Percentiles rank a stretch among this genome's conserved stretches.
Conservation (phyloP, 2,113 vertebrate species). For the Origma solitaria region DNA sequence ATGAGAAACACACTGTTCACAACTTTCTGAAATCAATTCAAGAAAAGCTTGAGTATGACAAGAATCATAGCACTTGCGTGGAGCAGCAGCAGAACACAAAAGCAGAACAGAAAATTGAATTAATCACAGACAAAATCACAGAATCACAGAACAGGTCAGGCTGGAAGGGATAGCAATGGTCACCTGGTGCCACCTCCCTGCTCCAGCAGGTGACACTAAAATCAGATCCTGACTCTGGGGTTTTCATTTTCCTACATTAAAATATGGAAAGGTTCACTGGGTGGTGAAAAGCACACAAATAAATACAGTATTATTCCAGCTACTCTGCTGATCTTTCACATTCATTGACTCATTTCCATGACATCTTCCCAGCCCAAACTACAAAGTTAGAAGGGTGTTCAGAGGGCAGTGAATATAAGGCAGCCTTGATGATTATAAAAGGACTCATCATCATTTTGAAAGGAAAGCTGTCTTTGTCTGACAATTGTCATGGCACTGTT, state of each 20-base stretch:
- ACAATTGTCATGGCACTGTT: background rate
- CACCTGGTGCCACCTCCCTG: background rate
- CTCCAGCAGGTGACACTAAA: background rate
- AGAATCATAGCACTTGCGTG: background rate
- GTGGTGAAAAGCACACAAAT: background rate
- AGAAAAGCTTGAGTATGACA: background rate
- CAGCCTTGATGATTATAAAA: background rate
- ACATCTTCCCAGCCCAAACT: background rate
- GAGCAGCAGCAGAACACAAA: background rate
- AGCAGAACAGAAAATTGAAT: background rate
- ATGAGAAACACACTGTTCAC: background rate
- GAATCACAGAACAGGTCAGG: background rate
- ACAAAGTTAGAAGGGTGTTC: background rate
- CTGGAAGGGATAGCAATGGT: background rate
- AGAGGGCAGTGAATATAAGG: background rate
- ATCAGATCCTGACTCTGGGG: background rate
- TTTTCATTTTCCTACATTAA: background rate
- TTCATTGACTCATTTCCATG: background rate
- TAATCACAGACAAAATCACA: background rate
- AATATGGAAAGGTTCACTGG: background rate
- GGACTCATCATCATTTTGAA: background rate
- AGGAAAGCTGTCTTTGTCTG: background rate
- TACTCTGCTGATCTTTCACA: background rate
- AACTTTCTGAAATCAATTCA: background rate
- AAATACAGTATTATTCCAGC: background rate